Percentiles rank a stretch among this genome's conserved stretches.
These are phyloP conservation scores for Schizotus pectinicornis DNA, from an alignment of 2,888 invertebrate species.

Conservation along the genomic window DNA sequence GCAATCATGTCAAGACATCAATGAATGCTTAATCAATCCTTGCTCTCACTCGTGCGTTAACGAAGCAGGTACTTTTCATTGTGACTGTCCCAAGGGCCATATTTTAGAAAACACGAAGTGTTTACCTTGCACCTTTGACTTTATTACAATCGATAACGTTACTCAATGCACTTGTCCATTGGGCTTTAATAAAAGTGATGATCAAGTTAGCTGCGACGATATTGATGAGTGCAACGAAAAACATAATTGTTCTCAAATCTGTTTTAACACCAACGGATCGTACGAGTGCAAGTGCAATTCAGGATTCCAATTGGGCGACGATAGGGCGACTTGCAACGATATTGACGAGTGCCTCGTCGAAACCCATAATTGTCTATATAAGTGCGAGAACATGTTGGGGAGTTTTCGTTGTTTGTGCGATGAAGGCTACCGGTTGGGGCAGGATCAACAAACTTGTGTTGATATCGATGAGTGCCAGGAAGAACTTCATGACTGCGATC, in stretches of 20 bases:
- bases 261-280: constrained; percentile 61
- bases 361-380: constrained; percentile 58
- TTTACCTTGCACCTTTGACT: constrained; percentile 53
- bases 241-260: constrained; percentile 63
- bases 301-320: constrained; percentile 55
- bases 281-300: constrained; percentile 61
- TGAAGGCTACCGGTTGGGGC: constrained; percentile 58
- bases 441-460: constrained; percentile 55
- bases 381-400: constrained; percentile 57
- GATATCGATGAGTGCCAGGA: constrained; percentile 55
- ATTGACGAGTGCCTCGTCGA: constrained; percentile 60
- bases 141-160: constrained; percentile 46
- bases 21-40: constrained; percentile 56
- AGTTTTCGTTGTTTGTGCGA: constrained; percentile 61
- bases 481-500: constrained; percentile 46
- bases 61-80: constrained; percentile 65
- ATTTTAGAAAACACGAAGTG: constrained; percentile 34
- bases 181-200: constrained; percentile 60
- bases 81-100: constrained; percentile 53
- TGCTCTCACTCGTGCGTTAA: constrained; percentile 67
- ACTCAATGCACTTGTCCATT: constrained; percentile 53
- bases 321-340: constrained; percentile 53
- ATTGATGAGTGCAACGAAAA: constrained; percentile 53
- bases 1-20: constrained; percentile 51
- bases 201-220: constrained; percentile 57